Evolutionary conservation across 1,140 invertebrate species (phyloP).

Genomic region (Drosophila nebulosa): DNA sequence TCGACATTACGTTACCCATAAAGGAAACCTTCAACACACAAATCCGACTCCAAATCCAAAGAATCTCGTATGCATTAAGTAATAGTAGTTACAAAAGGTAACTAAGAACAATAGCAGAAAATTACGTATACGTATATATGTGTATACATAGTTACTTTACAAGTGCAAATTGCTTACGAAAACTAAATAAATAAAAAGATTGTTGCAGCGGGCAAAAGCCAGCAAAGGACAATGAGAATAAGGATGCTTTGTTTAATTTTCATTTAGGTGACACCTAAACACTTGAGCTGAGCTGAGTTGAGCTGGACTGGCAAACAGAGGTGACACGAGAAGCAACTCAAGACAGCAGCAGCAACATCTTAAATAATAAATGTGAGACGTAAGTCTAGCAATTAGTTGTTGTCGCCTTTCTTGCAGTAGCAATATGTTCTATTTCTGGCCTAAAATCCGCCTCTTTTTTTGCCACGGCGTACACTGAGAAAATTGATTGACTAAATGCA

Average conservation of each 20-base stretch:
- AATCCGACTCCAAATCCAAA: too few relatives aligned
- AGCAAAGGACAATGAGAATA: not conserved
- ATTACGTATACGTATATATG: not conserved
- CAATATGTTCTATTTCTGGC: conserved; percentile 36
- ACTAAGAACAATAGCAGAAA: conserved; percentile 27
- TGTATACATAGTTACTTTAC: conserved; percentile 1
- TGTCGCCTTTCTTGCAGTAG: conserved; percentile 12
- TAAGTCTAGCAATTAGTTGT: conserved; percentile 53
- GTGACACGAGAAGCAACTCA: conserved; percentile 13
- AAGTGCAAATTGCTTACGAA: conserved; percentile 48
- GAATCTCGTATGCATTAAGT: conserved; percentile 20
- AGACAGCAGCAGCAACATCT: conserved; percentile 30
- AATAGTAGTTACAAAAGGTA: not conserved
- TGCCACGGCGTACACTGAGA: not conserved
- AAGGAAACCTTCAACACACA: conserved; percentile 18
- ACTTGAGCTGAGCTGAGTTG: conserved; percentile 37
- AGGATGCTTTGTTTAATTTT: conserved; percentile 71
- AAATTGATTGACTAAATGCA: not conserved
- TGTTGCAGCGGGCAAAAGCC: conserved; percentile 6
- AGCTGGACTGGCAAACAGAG: conserved; percentile 4
- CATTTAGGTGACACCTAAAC: conserved; percentile 55
- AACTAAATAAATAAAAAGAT: conserved; percentile 56
- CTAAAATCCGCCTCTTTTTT: not conserved
- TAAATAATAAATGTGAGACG: conserved; percentile 57
- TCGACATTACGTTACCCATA: conserved; percentile 41